A percentile compares a stretch with the other conserved stretches of the same genome.
These are phyloP conservation scores for Rhimphoctona megacephalus DNA, from an alignment of 2,888 invertebrate genomes.

Conservation along the genomic window DNA sequence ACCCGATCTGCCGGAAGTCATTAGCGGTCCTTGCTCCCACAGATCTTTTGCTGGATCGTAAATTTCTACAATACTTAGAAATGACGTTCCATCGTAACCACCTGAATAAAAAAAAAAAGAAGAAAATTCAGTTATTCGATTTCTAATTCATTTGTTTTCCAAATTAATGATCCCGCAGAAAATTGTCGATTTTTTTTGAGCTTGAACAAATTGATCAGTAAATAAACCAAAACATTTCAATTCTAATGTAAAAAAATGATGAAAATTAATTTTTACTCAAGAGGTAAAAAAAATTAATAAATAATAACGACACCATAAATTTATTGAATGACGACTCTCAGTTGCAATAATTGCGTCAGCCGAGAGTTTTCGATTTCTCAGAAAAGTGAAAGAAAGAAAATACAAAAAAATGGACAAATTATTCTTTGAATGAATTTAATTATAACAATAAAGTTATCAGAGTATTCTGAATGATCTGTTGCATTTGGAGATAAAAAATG, in stretches of 20 bases:
- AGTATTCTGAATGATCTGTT: not conserved
- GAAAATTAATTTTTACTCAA: no score
- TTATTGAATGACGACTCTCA: no score
- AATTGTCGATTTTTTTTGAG: not conserved
- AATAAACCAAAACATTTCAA: no score
- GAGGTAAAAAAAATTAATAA: no score
- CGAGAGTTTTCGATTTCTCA: no score
- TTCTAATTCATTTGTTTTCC: not conserved
- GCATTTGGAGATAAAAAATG: not conserved
- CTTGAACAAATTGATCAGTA: not conserved
- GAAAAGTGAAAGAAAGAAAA: no score
- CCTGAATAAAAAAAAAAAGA: constrained; percentile 86
- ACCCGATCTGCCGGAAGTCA: constrained; percentile 95
- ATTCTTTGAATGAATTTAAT: not conserved
- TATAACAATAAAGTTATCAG: not conserved
- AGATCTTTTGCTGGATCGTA: constrained; percentile 92
- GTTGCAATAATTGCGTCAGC: no score
- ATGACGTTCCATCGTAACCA: constrained; percentile 95
- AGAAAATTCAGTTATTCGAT: constrained; percentile 1
- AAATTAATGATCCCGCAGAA: not conserved
- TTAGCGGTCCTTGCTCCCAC: constrained; percentile 92
- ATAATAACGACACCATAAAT: no score
- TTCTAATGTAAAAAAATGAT: no score
- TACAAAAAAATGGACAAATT: no score
- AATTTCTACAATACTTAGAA: constrained; percentile 94